These are phyloP conservation scores for Melieria picta DNA, from an alignment of 2,888 invertebrate species.

Conservation along the genomic window DNA sequence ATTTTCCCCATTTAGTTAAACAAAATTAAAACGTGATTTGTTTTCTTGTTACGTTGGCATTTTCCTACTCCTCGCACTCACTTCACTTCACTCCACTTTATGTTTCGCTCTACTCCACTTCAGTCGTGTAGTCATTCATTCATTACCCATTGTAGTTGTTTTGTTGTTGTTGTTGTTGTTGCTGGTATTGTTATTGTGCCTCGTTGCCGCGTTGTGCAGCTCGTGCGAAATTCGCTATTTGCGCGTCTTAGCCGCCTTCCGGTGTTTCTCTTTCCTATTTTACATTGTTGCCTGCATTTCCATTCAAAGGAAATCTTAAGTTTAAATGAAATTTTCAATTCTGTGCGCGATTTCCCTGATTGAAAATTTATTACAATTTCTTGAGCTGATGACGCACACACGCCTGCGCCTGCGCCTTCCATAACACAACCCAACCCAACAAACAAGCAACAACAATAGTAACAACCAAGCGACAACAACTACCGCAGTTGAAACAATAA, in stretches of 20 bases:
- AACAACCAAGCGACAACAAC: too few species aligned
- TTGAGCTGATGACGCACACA: constrained; percentile 2
- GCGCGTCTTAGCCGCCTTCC: neutral
- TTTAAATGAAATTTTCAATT: constrained; percentile 42
- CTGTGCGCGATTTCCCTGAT: constrained; percentile 40
- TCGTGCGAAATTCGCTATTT: neutral
- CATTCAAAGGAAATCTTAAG: constrained; percentile 29
- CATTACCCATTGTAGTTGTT: constrained; percentile 19
- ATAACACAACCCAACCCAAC: too few species aligned
- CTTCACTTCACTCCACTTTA: neutral
- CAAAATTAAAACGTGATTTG: constrained; percentile 64
- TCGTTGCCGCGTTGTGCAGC: neutral
- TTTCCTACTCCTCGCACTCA: constrained; percentile 15
- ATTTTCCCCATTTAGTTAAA: constrained; percentile 60
- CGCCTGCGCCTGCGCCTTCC: neutral
- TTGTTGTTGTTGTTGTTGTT: constrained; percentile 22
- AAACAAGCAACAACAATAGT: too few species aligned
- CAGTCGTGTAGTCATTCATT: neutral
- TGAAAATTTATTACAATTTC: constrained; percentile 41
- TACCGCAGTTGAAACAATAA: too few species aligned
- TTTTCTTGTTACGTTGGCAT: constrained; percentile 57
- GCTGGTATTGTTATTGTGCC: neutral
- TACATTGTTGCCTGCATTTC: constrained; percentile 13
- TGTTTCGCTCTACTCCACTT: neutral
- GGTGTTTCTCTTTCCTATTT: constrained; percentile 1